Base-by-base conservation (phyloP, 2,888 invertebrate genomes). In the Ectropis crepuscularia region DNA sequence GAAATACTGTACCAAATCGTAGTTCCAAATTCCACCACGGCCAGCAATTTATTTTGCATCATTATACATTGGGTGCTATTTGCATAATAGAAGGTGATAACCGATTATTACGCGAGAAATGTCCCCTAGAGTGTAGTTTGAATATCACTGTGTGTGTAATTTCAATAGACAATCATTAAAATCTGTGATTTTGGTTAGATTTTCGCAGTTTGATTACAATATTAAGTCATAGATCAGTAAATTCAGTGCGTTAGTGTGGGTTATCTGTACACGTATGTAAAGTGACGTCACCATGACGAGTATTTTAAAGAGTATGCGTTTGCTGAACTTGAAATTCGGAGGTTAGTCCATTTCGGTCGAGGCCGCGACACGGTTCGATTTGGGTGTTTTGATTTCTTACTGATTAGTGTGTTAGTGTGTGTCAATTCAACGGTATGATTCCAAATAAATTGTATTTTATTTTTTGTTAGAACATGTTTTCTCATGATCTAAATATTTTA, bases 291-390 rank as follows among this genome's bases (percentile, higher is more conserved):
- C 69, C 63, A 83, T 82, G 82, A 74, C 75, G 61, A 69, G 74
- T 43, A 67, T 83, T 45, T 38, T 63, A 51, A 81, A 78, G 66
- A 77, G 70, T 68, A 65, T 83, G 42, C 74, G 80, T 72, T 51
- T 79, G 61, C 69, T 82, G 76, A 80, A 77, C 74, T 77, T 75
- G 69, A 83, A 80, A 72, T 70, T 80, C 68, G 77, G 78, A 86
- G 87, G 87, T 87, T 78, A 83, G 87, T 85, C 12, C 6, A 41
- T 42, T 16, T 41, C 39, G 39, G 47, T 10, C 36, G 28, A 8
- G 51, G 41, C 5, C 51, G n/a, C 51, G 41, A 28, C 10, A n/a
- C 41, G 51, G 51, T 38, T 37, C 50, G 6, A 5, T 50, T 50
- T 9, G 7, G 5, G 16, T 41, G 39, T 41, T 50, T 41, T 28